Base-by-base conservation (phyloP, 2,113 vertebrate species). In the Pyxicephalus adspersus region DNA sequence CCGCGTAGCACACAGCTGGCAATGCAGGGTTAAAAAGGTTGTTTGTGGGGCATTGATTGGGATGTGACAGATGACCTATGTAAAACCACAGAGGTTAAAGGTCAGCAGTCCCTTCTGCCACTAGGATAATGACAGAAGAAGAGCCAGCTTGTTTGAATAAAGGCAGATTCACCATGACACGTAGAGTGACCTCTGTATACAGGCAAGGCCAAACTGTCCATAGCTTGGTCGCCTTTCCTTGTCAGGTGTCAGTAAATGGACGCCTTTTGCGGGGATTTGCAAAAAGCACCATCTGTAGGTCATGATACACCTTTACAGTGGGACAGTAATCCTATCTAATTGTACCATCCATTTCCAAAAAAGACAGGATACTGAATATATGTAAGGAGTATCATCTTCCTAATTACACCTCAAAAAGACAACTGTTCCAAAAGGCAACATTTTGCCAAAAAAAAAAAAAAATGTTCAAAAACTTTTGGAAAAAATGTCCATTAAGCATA, bases 21-120 rank as follows among this genome's bases (percentile, higher is more conserved):
- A 73, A 23, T 20, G 34, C n/a, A 38, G 70, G 61, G 80, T 82
- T 82, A 82, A 82, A 75, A 23, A 78, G 77, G 64, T 58, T 64
- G 65, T 63, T 45, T 51, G 58, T 18, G 28, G 38, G 9, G 87
- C 91, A 95, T 94, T 92, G 92, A 95, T 95, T 91, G 90, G 72
- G 84, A 81, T 88, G 85, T 85, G 86, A 84, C 63, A 72, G 87
- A 87, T 89, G 88, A 89, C 85, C 84, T 67, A 85, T 81, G 80
- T 65, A 70, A 68, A 80, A 60, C 72, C 76, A 71, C 58, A 75
- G 76, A 82, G 83, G 88, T 90, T 86, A 92, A 84, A 91, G 91
- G 91, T 91, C 89, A 85, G 25, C 19, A 83, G 80, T 83, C 87
- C 84, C 87, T 85, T 87, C 88, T 88, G 83, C 83, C 73, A 73